phyloP scores from a whole-genome alignment of 2,888 invertebrate species.

The Cantharis lateralis region DNA sequence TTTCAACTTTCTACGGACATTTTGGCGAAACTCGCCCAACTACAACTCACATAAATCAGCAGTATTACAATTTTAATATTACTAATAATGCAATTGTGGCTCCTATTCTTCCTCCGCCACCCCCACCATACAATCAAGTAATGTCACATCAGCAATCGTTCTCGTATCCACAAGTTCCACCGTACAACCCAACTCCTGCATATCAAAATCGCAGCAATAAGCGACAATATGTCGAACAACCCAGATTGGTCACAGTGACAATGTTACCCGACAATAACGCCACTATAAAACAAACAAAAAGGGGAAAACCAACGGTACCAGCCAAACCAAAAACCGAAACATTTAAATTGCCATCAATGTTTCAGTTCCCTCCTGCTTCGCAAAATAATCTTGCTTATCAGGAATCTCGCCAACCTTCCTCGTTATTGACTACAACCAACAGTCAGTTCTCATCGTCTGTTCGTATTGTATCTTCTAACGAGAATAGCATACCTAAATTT shows the following conservation, averaged over 20 bases:
- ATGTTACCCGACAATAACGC: not conserved
- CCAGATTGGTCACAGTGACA: not conserved
- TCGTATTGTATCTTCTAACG: not conserved
- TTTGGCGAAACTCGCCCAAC: not conserved
- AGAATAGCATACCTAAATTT: not conserved
- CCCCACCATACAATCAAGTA: not conserved
- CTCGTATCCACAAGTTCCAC: not conserved
- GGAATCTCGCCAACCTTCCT: not conserved
- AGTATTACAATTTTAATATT: not conserved
- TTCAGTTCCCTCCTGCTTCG: not conserved
- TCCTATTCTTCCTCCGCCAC: not conserved
- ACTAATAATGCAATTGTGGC: not conserved
- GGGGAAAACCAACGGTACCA: not conserved
- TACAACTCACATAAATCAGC: not conserved
- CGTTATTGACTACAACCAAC: not conserved
- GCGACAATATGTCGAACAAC: not conserved
- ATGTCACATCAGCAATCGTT: not conserved
- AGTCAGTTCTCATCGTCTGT: not conserved
- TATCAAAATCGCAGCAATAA: not conserved
- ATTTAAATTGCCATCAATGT: not conserved
- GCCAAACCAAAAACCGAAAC: no score
- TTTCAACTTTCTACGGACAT: not conserved
- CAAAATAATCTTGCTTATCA: not conserved
- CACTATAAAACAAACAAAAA: not conserved
- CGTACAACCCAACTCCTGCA: not conserved